Evolutionary conservation across 1,140 invertebrate species (phyloP).

Genomic region (Apocrypta bakeri): DNA sequence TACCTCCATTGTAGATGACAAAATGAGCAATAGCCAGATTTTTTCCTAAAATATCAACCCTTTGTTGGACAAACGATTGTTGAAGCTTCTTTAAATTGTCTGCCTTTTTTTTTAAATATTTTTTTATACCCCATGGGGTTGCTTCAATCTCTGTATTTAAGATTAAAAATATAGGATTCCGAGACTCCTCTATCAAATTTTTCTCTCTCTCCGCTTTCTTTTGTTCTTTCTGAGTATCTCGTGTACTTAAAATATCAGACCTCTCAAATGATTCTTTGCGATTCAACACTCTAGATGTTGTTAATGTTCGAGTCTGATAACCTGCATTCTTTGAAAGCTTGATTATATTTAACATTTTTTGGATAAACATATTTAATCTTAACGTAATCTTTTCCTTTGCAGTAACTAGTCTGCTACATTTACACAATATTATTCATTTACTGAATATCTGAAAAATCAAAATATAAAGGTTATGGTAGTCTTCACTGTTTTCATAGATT

Average conservation of each 20-base stretch:
- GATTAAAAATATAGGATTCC: neutral
- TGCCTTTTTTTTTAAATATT: conserved; percentile 67
- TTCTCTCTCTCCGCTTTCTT: conserved; percentile 11
- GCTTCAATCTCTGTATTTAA: conserved; percentile 13
- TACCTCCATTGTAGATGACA: conserved; percentile 79
- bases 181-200: neutral
- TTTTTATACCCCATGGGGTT: conserved; percentile 57
- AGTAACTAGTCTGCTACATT: neutral
- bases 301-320: neutral
- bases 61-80: conserved; percentile 70
- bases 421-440: too few relatives aligned
- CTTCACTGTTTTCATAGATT: too few relatives aligned
- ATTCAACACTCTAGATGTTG: neutral
- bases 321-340: neutral
- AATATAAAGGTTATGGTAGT: too few relatives aligned
- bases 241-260: neutral
- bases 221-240: neutral
- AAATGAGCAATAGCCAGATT: conserved; percentile 87
- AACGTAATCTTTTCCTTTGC: neutral
- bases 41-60: conserved; percentile 76
- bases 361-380: conserved; percentile 19
- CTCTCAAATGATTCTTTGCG: neutral
- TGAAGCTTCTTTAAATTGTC: conserved; percentile 55
- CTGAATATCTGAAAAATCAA: too few relatives aligned
- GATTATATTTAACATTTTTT: conserved; percentile 26